Percentiles rank a stretch among this genome's conserved stretches.
Conservation (phyloP, 2,113 vertebrate genomes). For the Oncorhynchus masou region DNA sequence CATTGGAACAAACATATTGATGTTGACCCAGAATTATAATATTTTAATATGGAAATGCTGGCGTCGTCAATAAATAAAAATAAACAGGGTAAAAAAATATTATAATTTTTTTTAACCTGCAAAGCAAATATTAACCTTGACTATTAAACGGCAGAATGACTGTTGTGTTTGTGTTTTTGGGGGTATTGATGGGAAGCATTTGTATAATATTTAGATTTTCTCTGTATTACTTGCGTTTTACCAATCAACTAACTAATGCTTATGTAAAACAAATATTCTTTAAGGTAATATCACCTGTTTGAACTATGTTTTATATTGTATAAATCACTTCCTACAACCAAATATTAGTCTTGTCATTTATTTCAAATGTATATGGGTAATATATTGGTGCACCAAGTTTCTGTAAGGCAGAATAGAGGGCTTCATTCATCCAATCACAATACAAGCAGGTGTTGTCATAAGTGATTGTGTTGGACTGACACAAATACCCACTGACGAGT, state of each 20-base stretch:
- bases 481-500: no score
- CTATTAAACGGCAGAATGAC: neutral
- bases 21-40: constrained; percentile 19
- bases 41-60: constrained; percentile 17
- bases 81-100: neutral
- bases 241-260: neutral
- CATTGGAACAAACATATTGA: constrained; percentile 40
- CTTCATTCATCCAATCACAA: no score
- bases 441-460: no score
- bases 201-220: neutral
- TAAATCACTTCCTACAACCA: constrained; percentile 28
- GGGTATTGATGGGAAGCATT: neutral
- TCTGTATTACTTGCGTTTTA: constrained; percentile 1
- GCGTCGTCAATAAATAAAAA: constrained; percentile 34
- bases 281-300: constrained; percentile 16
- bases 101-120: constrained; percentile 8
- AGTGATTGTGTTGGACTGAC: no score
- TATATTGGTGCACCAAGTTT: neutral
- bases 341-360: neutral
- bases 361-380: no score
- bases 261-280: neutral
- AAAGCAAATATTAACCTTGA: constrained; percentile 37
- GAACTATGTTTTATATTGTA: constrained; percentile 10
- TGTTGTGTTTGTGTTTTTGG: constrained; percentile 5
- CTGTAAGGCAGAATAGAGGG: neutral